Conservation (phyloP, 2,888 invertebrate genomes). For the Cyaniris semiargus region DNA sequence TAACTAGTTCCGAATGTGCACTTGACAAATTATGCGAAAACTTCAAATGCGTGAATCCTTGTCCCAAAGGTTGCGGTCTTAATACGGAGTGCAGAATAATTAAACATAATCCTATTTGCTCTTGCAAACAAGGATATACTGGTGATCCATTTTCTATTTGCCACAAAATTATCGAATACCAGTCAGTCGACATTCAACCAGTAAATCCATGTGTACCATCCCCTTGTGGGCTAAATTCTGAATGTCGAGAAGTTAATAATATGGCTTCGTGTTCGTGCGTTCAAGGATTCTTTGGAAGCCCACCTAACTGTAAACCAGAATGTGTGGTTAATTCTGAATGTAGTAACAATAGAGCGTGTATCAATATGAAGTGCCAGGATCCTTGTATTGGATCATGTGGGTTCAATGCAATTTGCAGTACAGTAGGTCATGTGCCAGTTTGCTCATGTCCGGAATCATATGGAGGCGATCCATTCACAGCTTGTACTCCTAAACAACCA, state of each 20-base stretch:
- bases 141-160: conserved; percentile 84
- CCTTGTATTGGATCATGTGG: conserved; percentile 91
- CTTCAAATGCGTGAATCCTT: conserved; percentile 86
- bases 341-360: conserved; percentile 85
- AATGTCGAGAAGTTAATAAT: conserved; percentile 78
- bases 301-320: conserved; percentile 88
- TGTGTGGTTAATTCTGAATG: conserved; percentile 88
- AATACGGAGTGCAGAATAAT: conserved; percentile 86
- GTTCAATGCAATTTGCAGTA: conserved; percentile 85
- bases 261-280: conserved; percentile 85
- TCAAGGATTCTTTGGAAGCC: conserved; percentile 83
- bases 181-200: conserved; percentile 51
- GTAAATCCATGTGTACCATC: conserved; percentile 86
- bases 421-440: conserved; percentile 87
- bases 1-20: conserved; percentile 84
- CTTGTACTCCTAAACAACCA: conserved; percentile 80
- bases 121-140: conserved; percentile 81
- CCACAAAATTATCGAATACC: conserved; percentile 56
- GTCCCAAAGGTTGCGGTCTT: conserved; percentile 85
- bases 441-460: conserved; percentile 84
- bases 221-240: conserved; percentile 87
- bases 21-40: conserved; percentile 84
- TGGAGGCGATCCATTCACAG: conserved; percentile 87
- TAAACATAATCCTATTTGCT: conserved; percentile 86
- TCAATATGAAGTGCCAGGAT: conserved; percentile 87